These are phyloP conservation scores for Temnothorax unifasciatus DNA, from an alignment of 2,888 invertebrate genomes.

Conservation along the genomic window DNA sequence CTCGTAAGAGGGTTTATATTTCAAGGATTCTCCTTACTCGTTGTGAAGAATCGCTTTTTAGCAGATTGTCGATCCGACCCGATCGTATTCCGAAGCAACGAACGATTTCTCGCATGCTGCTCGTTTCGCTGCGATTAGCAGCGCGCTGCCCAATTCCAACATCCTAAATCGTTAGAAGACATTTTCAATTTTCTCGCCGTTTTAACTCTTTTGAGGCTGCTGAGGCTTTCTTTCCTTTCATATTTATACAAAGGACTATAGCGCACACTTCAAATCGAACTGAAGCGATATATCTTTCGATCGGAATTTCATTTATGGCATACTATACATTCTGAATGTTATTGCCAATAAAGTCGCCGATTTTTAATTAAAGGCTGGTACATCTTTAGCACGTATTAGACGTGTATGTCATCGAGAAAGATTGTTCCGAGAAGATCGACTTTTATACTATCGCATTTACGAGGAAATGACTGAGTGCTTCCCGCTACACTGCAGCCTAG, in stretches of 20 bases:
- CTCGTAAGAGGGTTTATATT: slow-evolving; percentile 72
- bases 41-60: slow-evolving; percentile 73
- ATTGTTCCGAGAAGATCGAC: slow-evolving; percentile 59
- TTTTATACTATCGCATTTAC: slow-evolving; percentile 60
- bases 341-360: neutral
- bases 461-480: slow-evolving; percentile 50
- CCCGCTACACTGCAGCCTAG: slow-evolving; percentile 29
- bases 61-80: slow-evolving; percentile 59
- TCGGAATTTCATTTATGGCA: neutral
- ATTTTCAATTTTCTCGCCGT: neutral
- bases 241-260: neutral
- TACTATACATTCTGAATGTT: neutral
- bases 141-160: slow-evolving; percentile 12
- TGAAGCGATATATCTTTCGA: neutral
- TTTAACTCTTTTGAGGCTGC: neutral
- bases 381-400: slow-evolving; percentile 17
- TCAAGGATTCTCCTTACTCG: slow-evolving; percentile 69
- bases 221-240: slow-evolving; percentile 2
- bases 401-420: neutral
- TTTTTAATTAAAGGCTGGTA: slow-evolving; percentile 22
- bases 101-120: slow-evolving; percentile 16
- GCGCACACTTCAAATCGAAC: neutral
- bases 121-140: slow-evolving; percentile 28
- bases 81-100: slow-evolving; percentile 50
- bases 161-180: neutral